Percentiles rank a stretch among this genome's conserved stretches.
Conservation (phyloP, 2,113 vertebrate genomes). For the Silurus meridionalis region DNA sequence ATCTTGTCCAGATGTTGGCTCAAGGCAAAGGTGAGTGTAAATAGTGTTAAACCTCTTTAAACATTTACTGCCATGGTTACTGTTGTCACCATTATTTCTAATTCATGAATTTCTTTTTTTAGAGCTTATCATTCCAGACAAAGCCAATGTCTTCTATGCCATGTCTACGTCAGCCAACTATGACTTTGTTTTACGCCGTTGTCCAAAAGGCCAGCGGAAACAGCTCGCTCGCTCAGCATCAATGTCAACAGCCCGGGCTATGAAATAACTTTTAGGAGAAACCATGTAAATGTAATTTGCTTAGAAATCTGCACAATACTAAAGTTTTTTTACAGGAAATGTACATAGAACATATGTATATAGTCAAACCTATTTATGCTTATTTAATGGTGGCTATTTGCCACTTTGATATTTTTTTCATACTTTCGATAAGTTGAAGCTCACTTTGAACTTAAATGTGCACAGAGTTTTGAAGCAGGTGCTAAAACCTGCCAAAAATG, state of each 20-base stretch:
- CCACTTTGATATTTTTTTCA: neutral
- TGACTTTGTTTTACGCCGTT: conserved; percentile 80
- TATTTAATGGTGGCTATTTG: conserved; percentile 37
- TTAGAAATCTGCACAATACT: neutral
- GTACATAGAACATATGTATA: conserved; percentile 37
- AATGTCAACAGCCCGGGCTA: conserved; percentile 39
- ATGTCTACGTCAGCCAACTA: conserved; percentile 81
- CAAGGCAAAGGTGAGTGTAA: conserved; percentile 76
- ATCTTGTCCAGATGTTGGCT: conserved; percentile 78
- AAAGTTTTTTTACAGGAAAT: conserved; percentile 1
- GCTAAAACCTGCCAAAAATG: conserved; percentile 1
- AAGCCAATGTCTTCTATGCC: conserved; percentile 87
- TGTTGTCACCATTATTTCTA: neutral
- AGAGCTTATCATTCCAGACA: conserved; percentile 86
- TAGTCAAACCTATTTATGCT: conserved; percentile 22
- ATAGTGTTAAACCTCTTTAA: neutral
- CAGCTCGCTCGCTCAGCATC: conserved; percentile 48
- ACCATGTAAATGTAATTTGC: neutral
- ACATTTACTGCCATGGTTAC: neutral
- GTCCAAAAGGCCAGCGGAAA: conserved; percentile 62
- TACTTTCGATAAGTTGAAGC: neutral
- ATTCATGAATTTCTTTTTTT: conserved; percentile 25
- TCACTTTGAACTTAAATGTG: neutral
- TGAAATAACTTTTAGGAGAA: conserved; percentile 35
- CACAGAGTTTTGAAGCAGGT: neutral